Conservation (phyloP, 2,797 vertebrate genomes). For the Calcarius lapponicus region DNA sequence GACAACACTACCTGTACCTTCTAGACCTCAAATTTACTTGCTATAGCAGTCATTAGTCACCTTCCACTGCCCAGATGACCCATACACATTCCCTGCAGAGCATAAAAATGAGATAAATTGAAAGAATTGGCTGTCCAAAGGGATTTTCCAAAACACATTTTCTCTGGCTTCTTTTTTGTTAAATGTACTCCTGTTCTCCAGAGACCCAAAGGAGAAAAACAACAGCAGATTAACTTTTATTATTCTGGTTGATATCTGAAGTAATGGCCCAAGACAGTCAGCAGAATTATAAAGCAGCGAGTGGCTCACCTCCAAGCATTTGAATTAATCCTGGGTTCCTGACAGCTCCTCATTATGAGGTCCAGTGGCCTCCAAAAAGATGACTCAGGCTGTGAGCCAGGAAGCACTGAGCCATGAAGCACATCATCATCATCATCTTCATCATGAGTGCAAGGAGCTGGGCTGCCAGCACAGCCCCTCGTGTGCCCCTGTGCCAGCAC, state of each 20-base stretch:
- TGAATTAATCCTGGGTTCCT: constrained; percentile 3
- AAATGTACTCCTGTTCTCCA: not conserved
- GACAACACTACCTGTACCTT: not conserved
- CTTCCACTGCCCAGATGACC: not conserved
- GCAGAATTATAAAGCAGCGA: constrained; percentile 1
- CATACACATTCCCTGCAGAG: not conserved
- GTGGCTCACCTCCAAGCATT: constrained; percentile 9
- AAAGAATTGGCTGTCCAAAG: not conserved
- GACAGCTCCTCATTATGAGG: not conserved
- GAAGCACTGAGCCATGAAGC: not conserved
- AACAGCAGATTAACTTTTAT: not conserved
- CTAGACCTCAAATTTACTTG: not conserved
- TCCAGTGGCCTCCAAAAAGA: not conserved
- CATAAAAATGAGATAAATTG: not conserved
- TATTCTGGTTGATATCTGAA: constrained; percentile 19
- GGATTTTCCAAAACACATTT: not conserved
- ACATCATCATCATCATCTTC: not conserved
- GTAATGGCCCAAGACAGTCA: constrained; percentile 28
- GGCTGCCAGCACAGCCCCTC: rapidly evolving
- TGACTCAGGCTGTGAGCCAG: not conserved
- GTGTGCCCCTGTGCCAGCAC: rapidly evolving
- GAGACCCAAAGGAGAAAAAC: not conserved
- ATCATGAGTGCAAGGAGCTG: rapidly evolving
- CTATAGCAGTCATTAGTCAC: not conserved
- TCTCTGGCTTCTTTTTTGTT: not conserved